phyloP scores from a whole-genome alignment of 2,113 vertebrate genomes.

The Hydropotes inermis region DNA sequence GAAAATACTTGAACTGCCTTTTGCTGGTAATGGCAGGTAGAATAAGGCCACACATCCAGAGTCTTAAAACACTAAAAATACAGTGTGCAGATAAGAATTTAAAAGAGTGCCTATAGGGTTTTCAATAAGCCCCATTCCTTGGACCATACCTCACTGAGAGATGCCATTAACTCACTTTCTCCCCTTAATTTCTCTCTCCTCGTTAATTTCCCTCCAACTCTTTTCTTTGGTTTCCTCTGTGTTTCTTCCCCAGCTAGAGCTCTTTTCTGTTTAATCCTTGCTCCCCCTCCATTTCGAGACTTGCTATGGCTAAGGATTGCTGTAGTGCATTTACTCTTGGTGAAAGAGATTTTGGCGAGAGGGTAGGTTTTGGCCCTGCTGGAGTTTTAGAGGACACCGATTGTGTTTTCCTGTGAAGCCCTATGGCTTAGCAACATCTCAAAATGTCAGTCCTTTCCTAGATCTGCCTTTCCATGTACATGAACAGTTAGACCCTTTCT shows the following conservation, averaged over 20 bases:
- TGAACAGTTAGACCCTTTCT: neutral
- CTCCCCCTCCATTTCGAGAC: too few relatives aligned
- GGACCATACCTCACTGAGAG: accelerated
- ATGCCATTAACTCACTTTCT: neutral
- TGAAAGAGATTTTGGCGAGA: neutral
- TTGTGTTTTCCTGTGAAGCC: neutral
- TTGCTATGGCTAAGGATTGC: neutral
- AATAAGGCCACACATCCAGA: neutral
- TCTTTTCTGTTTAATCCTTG: neutral
- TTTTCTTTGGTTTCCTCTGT: neutral
- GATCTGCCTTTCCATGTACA: accelerated
- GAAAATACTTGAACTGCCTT: neutral
- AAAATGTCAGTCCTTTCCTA: accelerated
- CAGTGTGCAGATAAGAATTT: neutral
- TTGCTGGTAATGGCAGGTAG: neutral
- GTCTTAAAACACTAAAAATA: neutral
- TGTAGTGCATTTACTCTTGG: accelerated
- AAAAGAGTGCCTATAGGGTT: neutral
- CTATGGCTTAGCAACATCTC: neutral
- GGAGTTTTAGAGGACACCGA: neutral
- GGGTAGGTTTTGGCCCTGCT: accelerated
- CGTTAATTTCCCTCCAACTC: neutral
- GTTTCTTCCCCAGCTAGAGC: neutral
- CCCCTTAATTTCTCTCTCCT: neutral
- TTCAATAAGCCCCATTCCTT: neutral